A percentile compares a stretch with the other conserved stretches of the same genome.
Evolutionary conservation across 2,888 invertebrate species (phyloP).

Genomic region (Fabriciana adippe): DNA sequence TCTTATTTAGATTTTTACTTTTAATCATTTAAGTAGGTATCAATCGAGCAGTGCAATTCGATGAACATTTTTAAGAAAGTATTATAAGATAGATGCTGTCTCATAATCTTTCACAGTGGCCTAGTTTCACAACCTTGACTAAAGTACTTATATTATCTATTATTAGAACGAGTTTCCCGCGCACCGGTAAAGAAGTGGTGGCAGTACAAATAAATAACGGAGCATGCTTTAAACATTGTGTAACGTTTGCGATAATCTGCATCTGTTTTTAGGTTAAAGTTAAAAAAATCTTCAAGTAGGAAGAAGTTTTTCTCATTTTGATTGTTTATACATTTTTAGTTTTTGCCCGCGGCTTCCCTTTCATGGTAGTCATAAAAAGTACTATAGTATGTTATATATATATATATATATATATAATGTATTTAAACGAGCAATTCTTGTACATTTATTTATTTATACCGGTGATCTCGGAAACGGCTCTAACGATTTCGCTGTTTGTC

Average conservation of each 20-base stretch:
- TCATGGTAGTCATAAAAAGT: too few species aligned
- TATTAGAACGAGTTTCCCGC: slow-evolving; percentile 65
- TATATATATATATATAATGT: too few species aligned
- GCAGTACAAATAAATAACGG: slow-evolving; percentile 36
- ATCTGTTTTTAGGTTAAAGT: slow-evolving; percentile 15
- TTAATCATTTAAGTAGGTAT: not conserved
- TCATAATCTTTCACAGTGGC: slow-evolving; percentile 61
- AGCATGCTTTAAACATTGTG: slow-evolving; percentile 28
- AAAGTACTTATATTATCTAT: slow-evolving; percentile 65
- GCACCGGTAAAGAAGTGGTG: slow-evolving; percentile 51
- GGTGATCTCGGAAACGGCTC: too few species aligned
- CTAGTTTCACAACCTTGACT: slow-evolving; percentile 75
- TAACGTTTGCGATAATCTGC: slow-evolving; percentile 28
- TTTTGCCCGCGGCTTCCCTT: too few species aligned
- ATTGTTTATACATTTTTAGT: not conserved
- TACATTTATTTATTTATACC: too few species aligned
- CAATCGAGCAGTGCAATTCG: slow-evolving; percentile 1
- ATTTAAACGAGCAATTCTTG: too few species aligned
- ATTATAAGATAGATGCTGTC: slow-evolving; percentile 39
- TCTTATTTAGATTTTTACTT: too few species aligned
- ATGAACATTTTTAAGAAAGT: slow-evolving; percentile 17
- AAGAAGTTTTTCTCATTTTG: not conserved
- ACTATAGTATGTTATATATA: too few species aligned
- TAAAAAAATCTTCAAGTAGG: not conserved
- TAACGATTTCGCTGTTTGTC: too few species aligned